Base-by-base conservation (phyloP, 2,797 vertebrate species). In the Scolopax bukidnonensis region DNA sequence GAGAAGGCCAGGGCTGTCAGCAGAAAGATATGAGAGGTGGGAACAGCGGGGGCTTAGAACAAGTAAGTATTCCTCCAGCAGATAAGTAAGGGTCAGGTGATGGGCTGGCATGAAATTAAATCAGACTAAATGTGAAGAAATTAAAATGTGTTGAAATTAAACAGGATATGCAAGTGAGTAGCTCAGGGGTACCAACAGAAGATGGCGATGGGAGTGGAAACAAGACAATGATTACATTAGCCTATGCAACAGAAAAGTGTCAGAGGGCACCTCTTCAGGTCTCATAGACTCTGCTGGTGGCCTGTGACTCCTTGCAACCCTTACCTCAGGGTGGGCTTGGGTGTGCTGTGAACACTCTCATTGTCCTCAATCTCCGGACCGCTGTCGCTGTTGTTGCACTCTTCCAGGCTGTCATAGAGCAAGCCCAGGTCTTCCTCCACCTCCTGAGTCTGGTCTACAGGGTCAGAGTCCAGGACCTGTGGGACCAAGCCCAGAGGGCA, bases 301-400 rank as follows among this genome's bases (percentile, higher is more conserved):
- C 24, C 25, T 27, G 68, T 13, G 71, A 40, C 76, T 97, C 96
- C 96, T 97, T 81, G 41, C 64, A 98, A 97, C 82, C 98, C 83
- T 90, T 95, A 97, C 97, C 97, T 97, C 75, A 97, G 60, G 3
- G 97, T 99, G 53, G 99, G 99, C 97, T 99, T 99, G 28, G 99
- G 99, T 0, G 99, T 99, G 97, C 99, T 99, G 82, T 99, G 98
- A 97, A 99, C 99, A 89, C 99, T 99, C 97, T 99, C 99, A 0
- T 98, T 99, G 97, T 99, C 99, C 90, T 99, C 99, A 95, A 99
- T 99, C 96, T 99, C 99, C 0, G 99, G 99, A n/a, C 99, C 99
- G 0, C 99, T 99, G 98, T 99, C 99, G 14, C 99, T 99, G 95
- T 99, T 99, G 97, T 99, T 99, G 97, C 99, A 99, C 98, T 99